Conservation (phyloP, 1,140 invertebrate genomes). For the Thalassaphorura encarpata region DNA sequence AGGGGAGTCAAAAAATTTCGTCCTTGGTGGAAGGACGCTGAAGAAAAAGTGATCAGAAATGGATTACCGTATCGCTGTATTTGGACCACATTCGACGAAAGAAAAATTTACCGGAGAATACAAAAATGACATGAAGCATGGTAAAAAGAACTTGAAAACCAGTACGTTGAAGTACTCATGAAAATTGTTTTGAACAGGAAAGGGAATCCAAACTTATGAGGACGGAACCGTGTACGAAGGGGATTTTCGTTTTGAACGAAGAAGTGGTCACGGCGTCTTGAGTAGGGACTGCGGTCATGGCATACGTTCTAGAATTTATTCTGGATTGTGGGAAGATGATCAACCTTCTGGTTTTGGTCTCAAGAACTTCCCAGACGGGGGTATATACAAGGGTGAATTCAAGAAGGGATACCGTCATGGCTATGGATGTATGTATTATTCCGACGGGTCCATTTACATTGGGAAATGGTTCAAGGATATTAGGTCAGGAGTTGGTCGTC, state of each 20-base stretch:
- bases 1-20: conserved; percentile 4
- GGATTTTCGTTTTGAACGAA: conserved; percentile 26
- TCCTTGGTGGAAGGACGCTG: conserved; percentile 7
- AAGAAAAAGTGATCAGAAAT: conserved; percentile 9
- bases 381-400: conserved; percentile 53
- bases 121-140: conserved; percentile 43
- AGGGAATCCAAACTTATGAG: conserved; percentile 43
- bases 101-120: conserved; percentile 41
- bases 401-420: conserved; percentile 47
- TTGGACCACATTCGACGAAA: conserved; percentile 10
- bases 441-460: conserved; percentile 37
- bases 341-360: conserved; percentile 39
- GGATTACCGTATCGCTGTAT: conserved; percentile 21
- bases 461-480: conserved; percentile 27
- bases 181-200: conserved; percentile 3
- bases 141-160: conserved; percentile 15
- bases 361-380: conserved; percentile 45
- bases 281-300: conserved; percentile 3
- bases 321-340: conserved; percentile 24
- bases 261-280: conserved; percentile 24
- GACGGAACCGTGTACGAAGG: conserved; percentile 37
- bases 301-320: conserved; percentile 15
- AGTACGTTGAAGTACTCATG: neutral
- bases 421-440: conserved; percentile 44
- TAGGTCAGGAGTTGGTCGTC: conserved; percentile 21